Evolutionary conservation across 2,797 vertebrate species (phyloP), one percentile per base, ranked within the genome.

Genomic region (Thalassophryne amazonica): DNA sequence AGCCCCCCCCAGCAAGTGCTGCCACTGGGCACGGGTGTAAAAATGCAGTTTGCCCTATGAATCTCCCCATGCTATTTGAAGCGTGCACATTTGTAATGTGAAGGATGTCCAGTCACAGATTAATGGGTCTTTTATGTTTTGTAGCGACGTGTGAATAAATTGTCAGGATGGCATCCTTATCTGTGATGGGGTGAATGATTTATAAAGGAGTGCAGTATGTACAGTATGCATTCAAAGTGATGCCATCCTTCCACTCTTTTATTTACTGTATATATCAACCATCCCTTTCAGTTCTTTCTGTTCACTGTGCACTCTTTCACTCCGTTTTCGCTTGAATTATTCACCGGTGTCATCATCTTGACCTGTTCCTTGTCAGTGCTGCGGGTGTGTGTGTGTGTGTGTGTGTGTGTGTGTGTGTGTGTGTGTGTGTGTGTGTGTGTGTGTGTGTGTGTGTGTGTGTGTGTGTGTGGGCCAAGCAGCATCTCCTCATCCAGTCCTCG

Each of bases 311-410:
- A 60, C 57, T 70, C 70, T 76, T 66, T 79, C 78, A 64, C 81
- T 61, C 67, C 57, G 78, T 83, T 80, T 84, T 83, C 84, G 89
- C 77, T 70, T 90, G 84, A 90, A 91, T 92, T 87, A 92, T 91
- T 91, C 88, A 92, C 83, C 66, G 80, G 85, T 91, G 89, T 89
- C 89, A 89, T 85, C 80, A 83, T 85, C 80, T 87, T 91, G 90
- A 91, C 90, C 89, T 83, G 86, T 85, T 88, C 82, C 86, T 86
- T 91, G 89, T 92, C 89, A 89, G 81, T 63, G 76, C 62, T 80
- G 64, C 39, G 60, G 57, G 45, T 8, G 36, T 50, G 66, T 19
- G 34, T 54, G 52, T 62, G 67, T 47, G 60, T 56, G 48, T 36
- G 45, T 53, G 35, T 37, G 51, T 37, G 53, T 34, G 40, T 36